A percentile compares a stretch with the other conserved stretches of the same genome.
Evolutionary conservation across 2,888 invertebrate genomes (phyloP).

Genomic region (Kryphioiulus occultus): DNA sequence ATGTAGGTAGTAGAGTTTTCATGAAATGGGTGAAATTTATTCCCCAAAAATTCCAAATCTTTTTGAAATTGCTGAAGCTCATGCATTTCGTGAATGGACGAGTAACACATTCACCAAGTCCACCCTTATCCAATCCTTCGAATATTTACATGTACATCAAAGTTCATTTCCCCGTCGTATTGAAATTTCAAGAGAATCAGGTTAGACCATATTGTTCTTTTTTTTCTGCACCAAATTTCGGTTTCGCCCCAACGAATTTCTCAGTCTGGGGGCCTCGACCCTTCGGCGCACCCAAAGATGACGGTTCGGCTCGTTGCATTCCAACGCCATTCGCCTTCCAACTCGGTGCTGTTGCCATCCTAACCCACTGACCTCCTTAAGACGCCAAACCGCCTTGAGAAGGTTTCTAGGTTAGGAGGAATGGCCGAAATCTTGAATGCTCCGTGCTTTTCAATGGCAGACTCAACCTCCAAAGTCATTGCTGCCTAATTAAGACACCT

Average conservation of each 20-base stretch:
- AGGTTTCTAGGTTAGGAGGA: constrained; percentile 28
- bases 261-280: constrained; percentile 16
- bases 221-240: not conserved
- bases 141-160: not conserved
- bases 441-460: not conserved
- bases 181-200: not conserved
- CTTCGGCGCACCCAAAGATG: not conserved
- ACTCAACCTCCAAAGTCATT: constrained; percentile 29
- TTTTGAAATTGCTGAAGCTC: too few species aligned
- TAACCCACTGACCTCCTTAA: constrained; percentile 12
- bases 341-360: not conserved
- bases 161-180: constrained; percentile 16
- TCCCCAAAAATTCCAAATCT: too few species aligned
- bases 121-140: too few species aligned
- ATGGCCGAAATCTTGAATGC: not conserved
- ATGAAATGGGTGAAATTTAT: too few species aligned
- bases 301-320: not conserved
- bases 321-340: constrained; percentile 14
- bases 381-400: not conserved
- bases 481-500: not conserved
- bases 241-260: constrained; percentile 18
- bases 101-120: too few species aligned
- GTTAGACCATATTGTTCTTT: constrained; percentile 34
- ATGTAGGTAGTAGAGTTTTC: too few species aligned
- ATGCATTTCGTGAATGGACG: too few species aligned